A percentile compares a stretch with the other conserved stretches of the same genome.
phyloP scores from a whole-genome alignment of 1,140 invertebrate species.

The Plectus sambesii region DNA sequence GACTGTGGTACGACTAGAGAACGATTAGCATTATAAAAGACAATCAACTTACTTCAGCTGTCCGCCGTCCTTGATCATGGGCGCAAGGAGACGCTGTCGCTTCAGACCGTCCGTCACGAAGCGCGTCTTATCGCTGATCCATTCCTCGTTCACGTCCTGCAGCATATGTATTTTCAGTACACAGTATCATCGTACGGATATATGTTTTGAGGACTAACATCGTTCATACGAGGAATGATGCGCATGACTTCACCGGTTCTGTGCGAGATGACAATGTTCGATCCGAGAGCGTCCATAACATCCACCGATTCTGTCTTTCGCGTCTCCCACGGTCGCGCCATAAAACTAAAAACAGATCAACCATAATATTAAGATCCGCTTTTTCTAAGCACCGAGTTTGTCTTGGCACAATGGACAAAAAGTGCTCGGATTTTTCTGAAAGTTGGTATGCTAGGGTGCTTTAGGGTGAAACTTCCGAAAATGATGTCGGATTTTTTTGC shows the following conservation, averaged over 20 bases:
- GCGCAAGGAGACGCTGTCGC: constrained; percentile 77
- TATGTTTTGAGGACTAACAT: constrained; percentile 59
- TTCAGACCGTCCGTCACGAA: constrained; percentile 95
- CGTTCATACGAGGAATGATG: constrained; percentile 84
- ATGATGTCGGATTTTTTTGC: too few relatives aligned
- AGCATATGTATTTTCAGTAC: constrained; percentile 18
- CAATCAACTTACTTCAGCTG: constrained; percentile 18
- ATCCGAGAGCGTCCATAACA: constrained; percentile 89
- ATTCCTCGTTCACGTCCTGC: constrained; percentile 91
- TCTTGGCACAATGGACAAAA: too few relatives aligned
- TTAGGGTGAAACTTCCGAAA: too few relatives aligned
- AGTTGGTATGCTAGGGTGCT: too few relatives aligned
- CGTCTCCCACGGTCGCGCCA: constrained; percentile 52
- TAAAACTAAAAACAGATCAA: constrained; percentile 42
- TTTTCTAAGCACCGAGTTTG: too few relatives aligned
- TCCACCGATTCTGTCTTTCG: constrained; percentile 81
- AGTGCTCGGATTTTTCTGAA: too few relatives aligned
- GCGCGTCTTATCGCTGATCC: constrained; percentile 90
- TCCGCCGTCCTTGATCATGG: constrained; percentile 70
- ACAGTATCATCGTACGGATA: too few relatives aligned
- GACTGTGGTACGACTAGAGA: too few relatives aligned
- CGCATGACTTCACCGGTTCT: constrained; percentile 88
- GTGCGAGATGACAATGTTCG: constrained; percentile 87
- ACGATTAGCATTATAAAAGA: too few relatives aligned
- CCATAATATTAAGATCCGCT: too few relatives aligned